phyloP scores from a whole-genome alignment of 2,888 invertebrate genomes.

The Melipona bicolor region DNA sequence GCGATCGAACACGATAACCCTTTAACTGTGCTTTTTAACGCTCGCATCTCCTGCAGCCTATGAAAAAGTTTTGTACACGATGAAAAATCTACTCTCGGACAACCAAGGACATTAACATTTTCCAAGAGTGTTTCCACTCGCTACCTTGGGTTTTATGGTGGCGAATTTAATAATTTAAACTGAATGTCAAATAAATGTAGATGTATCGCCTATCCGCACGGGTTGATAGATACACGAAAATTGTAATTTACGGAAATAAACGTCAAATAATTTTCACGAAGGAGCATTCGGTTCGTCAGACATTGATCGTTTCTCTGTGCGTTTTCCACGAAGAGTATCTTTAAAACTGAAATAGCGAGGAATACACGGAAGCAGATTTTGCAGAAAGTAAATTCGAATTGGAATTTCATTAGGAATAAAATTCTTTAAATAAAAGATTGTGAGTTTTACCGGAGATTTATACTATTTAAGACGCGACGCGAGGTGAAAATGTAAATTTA shows the following conservation, averaged over 20 bases:
- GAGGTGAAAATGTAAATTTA: too few relatives aligned
- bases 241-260: slow-evolving; percentile 20
- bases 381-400: too few relatives aligned
- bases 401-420: too few relatives aligned
- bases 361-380: too few relatives aligned
- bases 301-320: too few relatives aligned
- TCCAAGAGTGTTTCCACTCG: slow-evolving; percentile 42
- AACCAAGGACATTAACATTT: slow-evolving; percentile 11
- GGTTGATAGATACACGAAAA: slow-evolving; percentile 16
- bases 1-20: slow-evolving; percentile 27
- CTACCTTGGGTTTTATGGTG: slow-evolving; percentile 26
- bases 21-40: slow-evolving; percentile 38
- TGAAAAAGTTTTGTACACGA: neutral
- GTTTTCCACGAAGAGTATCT: too few relatives aligned
- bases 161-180: too few relatives aligned
- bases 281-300: neutral
- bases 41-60: slow-evolving; percentile 41
- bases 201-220: slow-evolving; percentile 23
- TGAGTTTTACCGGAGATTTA: too few relatives aligned
- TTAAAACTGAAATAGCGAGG: too few relatives aligned
- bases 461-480: too few relatives aligned
- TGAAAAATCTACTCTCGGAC: neutral
- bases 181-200: slow-evolving; percentile 1
- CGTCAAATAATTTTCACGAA: slow-evolving; percentile 48
- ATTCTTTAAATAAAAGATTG: too few relatives aligned